phyloP scores from a whole-genome alignment of 1,140 invertebrate species.

The Leptopilina boulardi region DNA sequence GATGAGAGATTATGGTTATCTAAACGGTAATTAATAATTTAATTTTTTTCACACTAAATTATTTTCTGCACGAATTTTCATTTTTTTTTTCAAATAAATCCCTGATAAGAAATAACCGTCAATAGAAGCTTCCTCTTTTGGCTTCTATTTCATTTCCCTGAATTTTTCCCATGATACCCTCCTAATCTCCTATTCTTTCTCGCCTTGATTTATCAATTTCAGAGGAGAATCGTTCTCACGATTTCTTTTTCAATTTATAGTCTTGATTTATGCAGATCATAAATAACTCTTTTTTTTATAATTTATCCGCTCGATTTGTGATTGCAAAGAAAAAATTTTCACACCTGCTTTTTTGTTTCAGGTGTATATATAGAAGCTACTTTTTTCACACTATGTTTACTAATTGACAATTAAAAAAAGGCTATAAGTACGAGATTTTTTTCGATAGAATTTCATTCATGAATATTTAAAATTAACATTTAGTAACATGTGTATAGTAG shows the following conservation, averaged over 20 bases:
- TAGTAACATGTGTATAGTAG: too few relatives aligned
- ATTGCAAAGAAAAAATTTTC: not conserved
- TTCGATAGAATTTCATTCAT: too few relatives aligned
- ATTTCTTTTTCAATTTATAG: not conserved
- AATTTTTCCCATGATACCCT: not conserved
- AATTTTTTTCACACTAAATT: too few relatives aligned
- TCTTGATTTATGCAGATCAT: not conserved
- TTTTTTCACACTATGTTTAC: not conserved
- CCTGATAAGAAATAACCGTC: too few relatives aligned
- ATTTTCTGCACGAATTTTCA: too few relatives aligned
- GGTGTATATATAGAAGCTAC: not conserved
- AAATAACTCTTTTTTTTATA: not conserved
- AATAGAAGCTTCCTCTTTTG: not conserved
- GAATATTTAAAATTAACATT: too few relatives aligned
- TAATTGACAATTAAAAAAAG: too few relatives aligned
- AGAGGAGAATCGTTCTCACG: not conserved
- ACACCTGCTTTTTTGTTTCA: not conserved
- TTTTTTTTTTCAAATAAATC: too few relatives aligned
- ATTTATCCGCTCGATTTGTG: not conserved
- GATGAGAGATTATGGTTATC: too few relatives aligned
- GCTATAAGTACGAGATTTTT: too few relatives aligned
- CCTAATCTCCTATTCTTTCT: not conserved
- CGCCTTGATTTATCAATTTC: conserved; percentile 3
- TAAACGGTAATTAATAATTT: too few relatives aligned
- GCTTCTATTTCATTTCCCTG: not conserved